Evolutionary conservation across 2,888 invertebrate species (phyloP).

Genomic region (Melikaiella ostensackeni): DNA sequence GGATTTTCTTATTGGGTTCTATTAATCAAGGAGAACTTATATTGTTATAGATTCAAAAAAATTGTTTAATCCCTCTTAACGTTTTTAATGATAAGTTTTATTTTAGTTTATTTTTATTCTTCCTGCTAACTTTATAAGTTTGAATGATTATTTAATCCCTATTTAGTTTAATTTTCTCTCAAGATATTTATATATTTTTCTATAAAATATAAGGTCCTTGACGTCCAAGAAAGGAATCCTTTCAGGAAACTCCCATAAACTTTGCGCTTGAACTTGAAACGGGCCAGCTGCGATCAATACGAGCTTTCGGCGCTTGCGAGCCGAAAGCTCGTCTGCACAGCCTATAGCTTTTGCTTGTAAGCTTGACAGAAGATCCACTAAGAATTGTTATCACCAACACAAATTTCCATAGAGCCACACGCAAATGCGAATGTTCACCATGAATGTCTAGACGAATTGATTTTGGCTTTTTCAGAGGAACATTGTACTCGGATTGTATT

Average conservation of each 20-base stretch:
- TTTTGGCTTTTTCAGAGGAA: constrained; percentile 43
- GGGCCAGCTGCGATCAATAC: constrained; percentile 72
- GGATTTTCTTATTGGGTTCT: too few species aligned
- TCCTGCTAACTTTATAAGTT: too few species aligned
- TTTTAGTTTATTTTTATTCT: too few species aligned
- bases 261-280: constrained; percentile 74
- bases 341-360: constrained; percentile 45
- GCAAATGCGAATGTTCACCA: constrained; percentile 42
- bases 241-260: constrained; percentile 56
- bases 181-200: not conserved
- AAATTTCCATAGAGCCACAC: constrained; percentile 58
- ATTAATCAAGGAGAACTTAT: too few species aligned
- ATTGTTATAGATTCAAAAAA: too few species aligned
- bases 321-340: constrained; percentile 54
- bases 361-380: constrained; percentile 42
- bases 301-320: constrained; percentile 70
- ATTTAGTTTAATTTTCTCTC: not conserved
- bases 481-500: not conserved
- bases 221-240: constrained; percentile 45
- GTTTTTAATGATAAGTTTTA: too few species aligned
- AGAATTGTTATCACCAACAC: constrained; percentile 49
- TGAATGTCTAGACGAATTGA: constrained; percentile 60
- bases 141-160: too few species aligned
- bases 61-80: too few species aligned
- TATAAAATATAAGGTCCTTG: constrained; percentile 9